A percentile compares a stretch with the other conserved stretches of the same genome.
Evolutionary conservation across 1,140 invertebrate genomes (phyloP).

Genomic region (Megalopta genalis): DNA sequence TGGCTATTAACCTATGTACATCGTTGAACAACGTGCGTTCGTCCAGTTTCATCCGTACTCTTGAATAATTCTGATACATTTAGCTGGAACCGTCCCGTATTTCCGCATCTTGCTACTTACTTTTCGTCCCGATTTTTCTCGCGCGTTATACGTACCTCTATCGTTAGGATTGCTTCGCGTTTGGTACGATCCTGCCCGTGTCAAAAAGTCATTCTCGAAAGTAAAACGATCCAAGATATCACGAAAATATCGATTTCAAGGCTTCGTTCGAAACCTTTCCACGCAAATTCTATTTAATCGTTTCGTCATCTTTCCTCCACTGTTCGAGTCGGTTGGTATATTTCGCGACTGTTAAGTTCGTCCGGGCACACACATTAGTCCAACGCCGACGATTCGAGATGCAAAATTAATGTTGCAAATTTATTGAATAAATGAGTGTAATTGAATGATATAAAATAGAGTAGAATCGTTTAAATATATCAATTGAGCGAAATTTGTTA

Average conservation of each 20-base stretch:
- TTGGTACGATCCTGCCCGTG: not conserved
- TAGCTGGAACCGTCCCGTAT: not conserved
- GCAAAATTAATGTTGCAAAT: too few relatives aligned
- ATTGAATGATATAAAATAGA: too few relatives aligned
- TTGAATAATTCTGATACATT: not conserved
- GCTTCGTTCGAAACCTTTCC: not conserved
- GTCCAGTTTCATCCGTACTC: not conserved
- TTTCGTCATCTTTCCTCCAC: too few relatives aligned
- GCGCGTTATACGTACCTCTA: not conserved
- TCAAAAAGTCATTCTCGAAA: not conserved
- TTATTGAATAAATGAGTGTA: too few relatives aligned
- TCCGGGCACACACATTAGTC: too few relatives aligned
- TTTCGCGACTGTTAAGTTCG: too few relatives aligned
- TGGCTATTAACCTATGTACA: constrained; percentile 29
- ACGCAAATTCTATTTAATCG: too few relatives aligned
- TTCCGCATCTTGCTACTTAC: not conserved
- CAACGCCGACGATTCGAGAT: too few relatives aligned
- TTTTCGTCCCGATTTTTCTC: not conserved
- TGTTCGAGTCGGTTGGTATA: too few relatives aligned
- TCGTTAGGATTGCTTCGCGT: constrained; percentile 3
- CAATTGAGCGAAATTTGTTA: too few relatives aligned
- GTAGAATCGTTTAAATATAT: too few relatives aligned
- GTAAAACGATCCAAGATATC: not conserved
- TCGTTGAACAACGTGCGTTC: not conserved
- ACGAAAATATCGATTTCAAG: not conserved